Conservation (phyloP, 2,797 vertebrate species). For the Betta splendens region DNA sequence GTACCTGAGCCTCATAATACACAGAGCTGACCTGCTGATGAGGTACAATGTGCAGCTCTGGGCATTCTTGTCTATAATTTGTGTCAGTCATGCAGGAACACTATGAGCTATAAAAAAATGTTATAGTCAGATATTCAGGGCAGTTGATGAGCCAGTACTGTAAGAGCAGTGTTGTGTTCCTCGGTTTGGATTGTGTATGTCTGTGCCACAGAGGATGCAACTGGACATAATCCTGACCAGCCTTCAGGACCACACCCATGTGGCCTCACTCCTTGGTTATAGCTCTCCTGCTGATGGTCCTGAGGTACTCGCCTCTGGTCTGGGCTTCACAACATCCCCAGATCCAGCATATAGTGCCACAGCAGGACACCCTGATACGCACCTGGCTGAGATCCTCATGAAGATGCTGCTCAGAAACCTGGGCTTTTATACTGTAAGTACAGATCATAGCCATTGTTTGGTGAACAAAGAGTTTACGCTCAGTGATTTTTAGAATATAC, state of each 20-base stretch:
- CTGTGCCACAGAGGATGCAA: constrained; percentile 88
- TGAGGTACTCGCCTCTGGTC: constrained; percentile 75
- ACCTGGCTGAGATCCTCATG: constrained; percentile 86
- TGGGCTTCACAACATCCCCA: constrained; percentile 76
- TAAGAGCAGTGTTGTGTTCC: no score
- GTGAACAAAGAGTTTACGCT: background rate
- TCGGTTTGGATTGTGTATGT: constrained; percentile 3
- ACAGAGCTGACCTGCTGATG: background rate
- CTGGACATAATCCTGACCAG: constrained; percentile 87
- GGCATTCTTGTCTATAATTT: background rate
- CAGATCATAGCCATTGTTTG: background rate
- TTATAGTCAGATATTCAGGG: no score
- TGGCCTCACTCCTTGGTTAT: constrained; percentile 85
- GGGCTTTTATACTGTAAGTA: constrained; percentile 85
- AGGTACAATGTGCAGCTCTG: background rate
- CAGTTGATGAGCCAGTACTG: no score
- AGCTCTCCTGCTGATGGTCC: constrained; percentile 77
- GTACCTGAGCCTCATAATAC: constrained; percentile 45
- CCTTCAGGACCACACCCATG: constrained; percentile 86
- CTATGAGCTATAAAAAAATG: no score
- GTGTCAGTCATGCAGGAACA: no score
- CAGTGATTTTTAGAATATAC: background rate
- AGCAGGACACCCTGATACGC: constrained; percentile 74
- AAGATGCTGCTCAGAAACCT: constrained; percentile 86
- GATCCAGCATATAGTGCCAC: constrained; percentile 53